A percentile compares a stretch with the other conserved stretches of the same genome.
These are phyloP conservation scores for Colostygia pectinataria DNA, from an alignment of 2,888 invertebrate species.

Conservation along the genomic window DNA sequence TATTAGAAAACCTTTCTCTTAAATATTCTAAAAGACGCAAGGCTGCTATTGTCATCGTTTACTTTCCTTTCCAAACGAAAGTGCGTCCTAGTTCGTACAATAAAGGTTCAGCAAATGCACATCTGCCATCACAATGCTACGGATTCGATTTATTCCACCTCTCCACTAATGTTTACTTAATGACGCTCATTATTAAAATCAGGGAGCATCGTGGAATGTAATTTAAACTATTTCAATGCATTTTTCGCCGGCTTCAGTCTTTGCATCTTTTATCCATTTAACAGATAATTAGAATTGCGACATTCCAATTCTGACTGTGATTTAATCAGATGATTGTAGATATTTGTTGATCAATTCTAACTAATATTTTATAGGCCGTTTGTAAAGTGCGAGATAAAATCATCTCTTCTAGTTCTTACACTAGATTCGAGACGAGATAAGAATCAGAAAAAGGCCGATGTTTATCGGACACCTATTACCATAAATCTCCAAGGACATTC, in stretches of 20 bases:
- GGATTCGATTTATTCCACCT: conserved; percentile 23
- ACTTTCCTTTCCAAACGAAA: conserved; percentile 75
- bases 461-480: conserved; percentile 46
- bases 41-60: conserved; percentile 53
- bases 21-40: conserved; percentile 52
- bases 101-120: conserved; percentile 56
- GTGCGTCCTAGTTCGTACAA: conserved; percentile 65
- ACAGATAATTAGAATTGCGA: conserved; percentile 2
- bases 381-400: conserved; percentile 58
- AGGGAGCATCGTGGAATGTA: conserved; percentile 15
- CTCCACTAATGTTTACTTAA: conserved; percentile 28
- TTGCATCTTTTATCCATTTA: conserved; percentile 10
- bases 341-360: conserved; percentile 60
- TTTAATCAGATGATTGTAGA: conserved; percentile 57
- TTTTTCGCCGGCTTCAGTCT: conserved; percentile 9
- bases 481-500: conserved; percentile 46
- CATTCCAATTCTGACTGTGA: conserved; percentile 7
- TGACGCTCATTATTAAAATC: conserved; percentile 30
- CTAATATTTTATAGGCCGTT: conserved; percentile 54
- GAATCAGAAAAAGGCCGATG: conserved; percentile 53
- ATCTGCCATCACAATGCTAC: conserved; percentile 54
- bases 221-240: conserved; percentile 13
- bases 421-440: conserved; percentile 59
- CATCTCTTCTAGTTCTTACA: conserved; percentile 65
- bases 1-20: conserved; percentile 43